Conservation (phyloP, 1,140 invertebrate species). For the Pseudobourletiella spinata region DNA sequence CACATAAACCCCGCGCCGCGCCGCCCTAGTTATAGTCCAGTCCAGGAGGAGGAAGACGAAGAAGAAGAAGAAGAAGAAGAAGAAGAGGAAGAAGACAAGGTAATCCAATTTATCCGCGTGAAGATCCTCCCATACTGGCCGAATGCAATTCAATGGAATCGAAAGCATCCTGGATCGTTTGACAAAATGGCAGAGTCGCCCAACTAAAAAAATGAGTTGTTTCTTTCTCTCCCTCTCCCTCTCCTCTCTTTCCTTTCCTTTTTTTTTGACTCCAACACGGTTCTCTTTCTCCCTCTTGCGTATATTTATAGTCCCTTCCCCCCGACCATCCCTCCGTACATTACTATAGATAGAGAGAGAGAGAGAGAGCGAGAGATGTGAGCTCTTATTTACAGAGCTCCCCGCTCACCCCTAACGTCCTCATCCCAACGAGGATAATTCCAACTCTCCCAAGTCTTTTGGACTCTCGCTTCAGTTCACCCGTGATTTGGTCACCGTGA, state of each 20-base stretch:
- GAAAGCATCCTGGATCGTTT: constrained; percentile 12
- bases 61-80: background rate
- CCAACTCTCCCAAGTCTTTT: no score
- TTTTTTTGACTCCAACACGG: background rate
- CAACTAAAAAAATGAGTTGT: constrained; percentile 25
- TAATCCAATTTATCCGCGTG: constrained; percentile 19
- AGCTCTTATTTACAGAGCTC: no score
- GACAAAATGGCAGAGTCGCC: constrained; percentile 19
- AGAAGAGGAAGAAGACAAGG: constrained; percentile 3
- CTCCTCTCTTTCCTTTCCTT: background rate
- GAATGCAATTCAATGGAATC: constrained; percentile 5
- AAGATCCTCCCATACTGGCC: background rate
- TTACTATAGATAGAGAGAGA: no score
- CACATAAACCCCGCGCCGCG: no score
- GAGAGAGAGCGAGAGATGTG: no score
- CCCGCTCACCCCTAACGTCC: no score
- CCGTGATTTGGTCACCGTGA: no score
- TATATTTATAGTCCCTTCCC: background rate
- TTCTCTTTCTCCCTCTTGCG: background rate
- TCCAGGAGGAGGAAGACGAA: background rate
- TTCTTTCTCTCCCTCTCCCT: constrained; percentile 13
- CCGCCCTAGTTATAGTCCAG: background rate
- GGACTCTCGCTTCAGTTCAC: no score
- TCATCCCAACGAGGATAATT: no score
- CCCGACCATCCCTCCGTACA: background rate